phyloP scores from a whole-genome alignment of 2,797 vertebrate genomes.

The Orientallactaga sibirica region DNA sequence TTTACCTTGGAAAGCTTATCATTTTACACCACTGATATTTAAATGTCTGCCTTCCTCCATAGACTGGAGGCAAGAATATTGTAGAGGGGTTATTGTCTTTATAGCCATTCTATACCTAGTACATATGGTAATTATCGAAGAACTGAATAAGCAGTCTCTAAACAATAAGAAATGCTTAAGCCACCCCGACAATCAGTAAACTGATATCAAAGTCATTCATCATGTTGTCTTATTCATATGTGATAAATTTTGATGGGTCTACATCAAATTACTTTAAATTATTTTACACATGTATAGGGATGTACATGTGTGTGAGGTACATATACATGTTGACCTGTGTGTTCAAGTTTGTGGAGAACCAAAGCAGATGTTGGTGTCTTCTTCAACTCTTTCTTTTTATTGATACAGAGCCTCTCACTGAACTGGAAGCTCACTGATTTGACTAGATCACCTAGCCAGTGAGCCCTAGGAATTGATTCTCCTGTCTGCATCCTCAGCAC shows the following conservation, averaged over 20 bases:
- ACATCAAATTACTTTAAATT: background rate
- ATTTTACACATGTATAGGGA: no score
- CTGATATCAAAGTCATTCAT: background rate
- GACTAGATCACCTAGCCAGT: no score
- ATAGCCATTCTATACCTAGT: background rate
- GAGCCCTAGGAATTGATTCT: no score
- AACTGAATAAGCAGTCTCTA: conserved; percentile 24
- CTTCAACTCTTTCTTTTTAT: no score
- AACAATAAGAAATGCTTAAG: background rate
- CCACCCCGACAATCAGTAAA: background rate
- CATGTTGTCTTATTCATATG: conserved; percentile 3
- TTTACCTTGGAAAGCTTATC: background rate
- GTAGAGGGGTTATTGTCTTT: background rate
- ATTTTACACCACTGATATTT: background rate
- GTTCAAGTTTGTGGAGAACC: no score
- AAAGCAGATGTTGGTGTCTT: no score
- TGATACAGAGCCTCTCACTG: no score
- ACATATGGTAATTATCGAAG: conserved; percentile 41
- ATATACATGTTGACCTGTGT: no score
- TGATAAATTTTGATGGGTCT: background rate
- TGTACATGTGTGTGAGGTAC: no score
- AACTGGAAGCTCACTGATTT: no score
- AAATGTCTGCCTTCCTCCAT: conserved; percentile 1
- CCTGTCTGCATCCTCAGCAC: no score
- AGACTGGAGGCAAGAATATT: background rate